A percentile compares a stretch with the other conserved stretches of the same genome.
phyloP scores from a whole-genome alignment of 1,140 invertebrate species.

The Bicyclus anynana region DNA sequence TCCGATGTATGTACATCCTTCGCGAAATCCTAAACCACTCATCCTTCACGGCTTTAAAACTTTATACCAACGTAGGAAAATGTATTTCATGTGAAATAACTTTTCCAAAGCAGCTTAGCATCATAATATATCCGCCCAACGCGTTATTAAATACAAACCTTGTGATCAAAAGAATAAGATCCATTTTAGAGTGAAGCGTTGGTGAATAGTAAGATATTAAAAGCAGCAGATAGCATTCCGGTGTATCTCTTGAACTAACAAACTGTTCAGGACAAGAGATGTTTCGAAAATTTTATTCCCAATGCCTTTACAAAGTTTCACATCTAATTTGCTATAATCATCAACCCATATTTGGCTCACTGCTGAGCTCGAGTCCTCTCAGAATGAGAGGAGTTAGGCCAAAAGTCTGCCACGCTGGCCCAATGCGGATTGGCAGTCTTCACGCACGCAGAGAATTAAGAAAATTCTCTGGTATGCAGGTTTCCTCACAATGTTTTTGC shows the following conservation, averaged over 20 bases:
- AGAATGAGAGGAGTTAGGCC: too few relatives aligned
- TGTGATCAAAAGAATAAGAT: background rate
- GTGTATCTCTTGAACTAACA: background rate
- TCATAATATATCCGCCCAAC: slow-evolving; percentile 5
- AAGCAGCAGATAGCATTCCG: background rate
- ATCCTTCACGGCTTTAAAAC: slow-evolving; percentile 7
- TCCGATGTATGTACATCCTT: background rate
- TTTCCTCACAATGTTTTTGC: too few relatives aligned
- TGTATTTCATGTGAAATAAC: slow-evolving; percentile 7
- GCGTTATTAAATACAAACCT: background rate
- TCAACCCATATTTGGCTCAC: too few relatives aligned
- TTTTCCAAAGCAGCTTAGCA: slow-evolving; percentile 7
- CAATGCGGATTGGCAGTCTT: too few relatives aligned
- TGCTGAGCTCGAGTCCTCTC: too few relatives aligned
- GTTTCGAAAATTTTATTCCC: too few relatives aligned
- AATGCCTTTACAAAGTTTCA: too few relatives aligned
- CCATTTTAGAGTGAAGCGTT: background rate
- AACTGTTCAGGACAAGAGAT: background rate
- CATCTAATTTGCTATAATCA: too few relatives aligned
- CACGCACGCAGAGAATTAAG: too few relatives aligned
- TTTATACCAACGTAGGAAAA: background rate
- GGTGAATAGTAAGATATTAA: background rate
- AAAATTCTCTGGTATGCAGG: too few relatives aligned
- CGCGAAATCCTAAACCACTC: slow-evolving; percentile 6
- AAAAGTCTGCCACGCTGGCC: too few relatives aligned